Evolutionary conservation across 53 echinoderm and acorn worm species (phyloP).

Genomic region (Echinometra lucunter): DNA sequence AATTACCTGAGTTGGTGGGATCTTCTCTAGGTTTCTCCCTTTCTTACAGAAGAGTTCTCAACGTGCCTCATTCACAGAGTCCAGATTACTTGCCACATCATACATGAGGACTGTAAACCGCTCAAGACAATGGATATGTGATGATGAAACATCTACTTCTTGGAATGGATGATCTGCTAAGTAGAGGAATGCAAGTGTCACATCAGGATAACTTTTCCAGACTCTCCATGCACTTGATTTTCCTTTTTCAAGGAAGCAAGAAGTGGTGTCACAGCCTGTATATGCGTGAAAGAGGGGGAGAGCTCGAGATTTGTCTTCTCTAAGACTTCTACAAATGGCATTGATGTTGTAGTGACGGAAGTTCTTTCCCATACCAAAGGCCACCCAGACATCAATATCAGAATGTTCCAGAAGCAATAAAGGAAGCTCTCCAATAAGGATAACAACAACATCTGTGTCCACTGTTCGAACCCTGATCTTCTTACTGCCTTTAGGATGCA

Average conservation of each 20-base stretch:
- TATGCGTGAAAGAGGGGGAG: constrained; percentile 72
- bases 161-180: constrained; percentile 47
- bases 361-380: constrained; percentile 73
- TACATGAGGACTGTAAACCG: too few species aligned
- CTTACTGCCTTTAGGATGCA: too few species aligned
- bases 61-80: neutral
- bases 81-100: neutral
- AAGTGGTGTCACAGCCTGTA: constrained; percentile 75
- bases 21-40: too few species aligned
- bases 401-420: constrained; percentile 12
- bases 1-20: neutral
- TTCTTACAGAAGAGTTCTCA: constrained; percentile 26
- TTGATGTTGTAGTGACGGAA: constrained; percentile 70
- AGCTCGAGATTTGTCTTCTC: constrained; percentile 58
- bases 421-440: constrained; percentile 71
- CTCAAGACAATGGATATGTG: constrained; percentile 20
- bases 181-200: constrained; percentile 67
- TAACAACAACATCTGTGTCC: constrained; percentile 79
- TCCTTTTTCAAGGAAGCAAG: constrained; percentile 64
- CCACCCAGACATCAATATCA: constrained; percentile 72
- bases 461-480: constrained; percentile 68
- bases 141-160: neutral
- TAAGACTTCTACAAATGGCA: constrained; percentile 60
- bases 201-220: constrained; percentile 74
- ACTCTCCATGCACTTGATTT: constrained; percentile 68